Evolutionary conservation across 2,888 invertebrate species (phyloP), one percentile per base, ranked within the genome.

Genomic region (Lasioglossum morio): DNA sequence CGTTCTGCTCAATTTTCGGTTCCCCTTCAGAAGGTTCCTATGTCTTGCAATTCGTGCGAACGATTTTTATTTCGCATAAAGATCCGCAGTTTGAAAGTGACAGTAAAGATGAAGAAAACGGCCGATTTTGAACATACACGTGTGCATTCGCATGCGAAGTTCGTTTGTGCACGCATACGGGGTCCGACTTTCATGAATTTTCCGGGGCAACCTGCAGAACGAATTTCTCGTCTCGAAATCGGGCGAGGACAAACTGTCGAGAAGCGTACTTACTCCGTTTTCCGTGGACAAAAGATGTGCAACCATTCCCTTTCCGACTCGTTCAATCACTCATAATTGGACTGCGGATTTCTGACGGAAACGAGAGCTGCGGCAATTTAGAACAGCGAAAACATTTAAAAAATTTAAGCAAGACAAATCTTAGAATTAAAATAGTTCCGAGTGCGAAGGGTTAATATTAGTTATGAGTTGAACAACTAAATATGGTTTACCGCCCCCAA

Each of bases 131-230:
- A 81, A 82, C 79, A 43, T 73, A n/a, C 48, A n/a, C 48, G 12
- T 63, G 72, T 57, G 81, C 86, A 85, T 76, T 79, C 81, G n/a
- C 73, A 81, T 37, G 78, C 0, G 77, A 79, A 53, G 57, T 81
- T 79, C 69, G 72, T 77, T 46, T 70, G 69, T 73, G 79, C 77
- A 86, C 74, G 78, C 81, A 76, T 69, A 82, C 70, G 77, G 53
- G 80, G 27, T 23, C 37, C 79, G 82, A 89, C 89, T 92, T 92
- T 92, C 92, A 77, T 88, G 86, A 92, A 93, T 92, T 92, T 93
- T 89, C 91, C 81, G 72, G 83, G 78, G 89, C 89, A 91, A 73
- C 80, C 57, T 89, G 87, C 88, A 89, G 90, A 93, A 92, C 93
- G 88, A 88, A 91, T 90, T 92, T 84, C 76, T 87, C 80, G 83